phyloP scores from a whole-genome alignment of 2,113 vertebrate genomes.

The Oophaga pumilio region DNA sequence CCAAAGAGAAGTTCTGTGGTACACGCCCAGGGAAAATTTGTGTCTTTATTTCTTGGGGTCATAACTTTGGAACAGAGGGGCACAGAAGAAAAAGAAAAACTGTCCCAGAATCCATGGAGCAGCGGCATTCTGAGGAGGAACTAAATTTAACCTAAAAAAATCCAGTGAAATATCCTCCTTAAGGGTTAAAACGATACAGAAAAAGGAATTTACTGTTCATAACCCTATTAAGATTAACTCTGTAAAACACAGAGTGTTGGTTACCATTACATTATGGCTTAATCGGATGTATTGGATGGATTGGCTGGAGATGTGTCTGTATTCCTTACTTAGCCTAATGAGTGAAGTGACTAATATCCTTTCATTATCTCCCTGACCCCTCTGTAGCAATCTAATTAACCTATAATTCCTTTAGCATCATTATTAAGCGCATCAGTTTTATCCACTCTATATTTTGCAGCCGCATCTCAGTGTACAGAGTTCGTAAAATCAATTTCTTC shows the following conservation, averaged over 20 bases:
- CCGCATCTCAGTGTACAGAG: not conserved
- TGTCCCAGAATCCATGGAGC: no score
- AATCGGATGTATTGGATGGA: not conserved
- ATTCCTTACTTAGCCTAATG: slow-evolving; percentile 18
- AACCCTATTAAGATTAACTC: not conserved
- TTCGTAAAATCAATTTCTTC: slow-evolving; percentile 6
- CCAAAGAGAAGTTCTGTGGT: no score
- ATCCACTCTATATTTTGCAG: slow-evolving; percentile 1
- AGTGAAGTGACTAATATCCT: slow-evolving; percentile 18
- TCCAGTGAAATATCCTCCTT: no score
- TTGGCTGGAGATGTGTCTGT: not conserved
- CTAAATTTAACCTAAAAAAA: no score
- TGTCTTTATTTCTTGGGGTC: no score
- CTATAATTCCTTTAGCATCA: slow-evolving; percentile 15
- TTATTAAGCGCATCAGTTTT: slow-evolving; percentile 12
- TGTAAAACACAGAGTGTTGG: not conserved
- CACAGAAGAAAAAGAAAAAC: no score
- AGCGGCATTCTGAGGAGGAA: no score
- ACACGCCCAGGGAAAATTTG: no score
- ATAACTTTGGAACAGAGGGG: no score
- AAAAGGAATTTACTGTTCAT: no score
- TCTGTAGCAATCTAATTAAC: slow-evolving; percentile 1
- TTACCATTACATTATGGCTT: no score
- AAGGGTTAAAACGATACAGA: no score
- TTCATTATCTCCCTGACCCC: slow-evolving; percentile 23